Base-by-base conservation (phyloP, 1,140 invertebrate species). In the Caerostris darwini region DNA sequence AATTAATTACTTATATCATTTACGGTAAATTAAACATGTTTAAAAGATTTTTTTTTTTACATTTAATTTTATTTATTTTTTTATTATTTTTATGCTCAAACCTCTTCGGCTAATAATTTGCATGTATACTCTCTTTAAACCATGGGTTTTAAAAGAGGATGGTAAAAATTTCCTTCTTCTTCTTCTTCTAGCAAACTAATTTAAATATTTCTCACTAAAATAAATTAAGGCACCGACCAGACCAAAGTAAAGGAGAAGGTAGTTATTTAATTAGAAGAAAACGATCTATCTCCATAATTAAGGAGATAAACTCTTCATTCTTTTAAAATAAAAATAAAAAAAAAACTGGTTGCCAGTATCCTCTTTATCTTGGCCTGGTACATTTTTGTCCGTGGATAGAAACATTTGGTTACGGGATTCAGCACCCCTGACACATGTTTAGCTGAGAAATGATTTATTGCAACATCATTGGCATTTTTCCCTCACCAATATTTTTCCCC, bases 401-500 rank as follows among this genome's bases (percentile, higher is more conserved):
- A 87, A 58, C 57, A 59, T 87, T 85, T 87, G 58, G 85, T 58
- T 87, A 19, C 34, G 71, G 53, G 71, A 77, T 77, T 77, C 71
- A 61, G 54, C 87, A 67, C 77, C 53, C 64, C 58, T 94, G 92
- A 88, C 86, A 88, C 92, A 94, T 94, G 92, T 89, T 94, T 88
- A 89, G 91, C 61, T 12, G 59, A 17, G 91, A 54, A 54, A 94
- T 94, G 92, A 94, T 94, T 94, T 94, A 94, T 94, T 94, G 92
- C 92, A 89, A 89, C 92, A 89, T 88, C 81, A 94, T 92, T 92
- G 91, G 82, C 91, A 92, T 92, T 92, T 92, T 92, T 86, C 82
- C 86, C n/a, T 88, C 56, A 77, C 92, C 85, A 58, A 89, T 77
- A 87, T 87, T 94, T 94, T 94, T 61, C 67, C 58, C 69, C 71